phyloP scores from a whole-genome alignment of 2,113 vertebrate species.

The Tragelaphus scriptus region DNA sequence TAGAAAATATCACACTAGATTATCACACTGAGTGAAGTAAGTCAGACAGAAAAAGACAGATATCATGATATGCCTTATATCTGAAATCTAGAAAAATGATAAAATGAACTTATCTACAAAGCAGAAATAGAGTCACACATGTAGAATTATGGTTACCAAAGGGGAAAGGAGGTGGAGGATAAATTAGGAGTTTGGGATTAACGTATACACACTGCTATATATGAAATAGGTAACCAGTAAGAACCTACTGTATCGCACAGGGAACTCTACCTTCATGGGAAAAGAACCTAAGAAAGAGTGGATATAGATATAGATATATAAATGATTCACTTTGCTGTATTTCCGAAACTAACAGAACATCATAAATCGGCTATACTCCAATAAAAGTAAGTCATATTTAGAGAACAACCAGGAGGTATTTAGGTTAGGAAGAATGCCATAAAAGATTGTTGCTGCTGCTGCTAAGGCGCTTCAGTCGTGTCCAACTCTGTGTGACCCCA shows the following conservation, averaged over 20 bases:
- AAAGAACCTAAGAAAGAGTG: background rate
- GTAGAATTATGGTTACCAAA: background rate
- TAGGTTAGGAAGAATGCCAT: background rate
- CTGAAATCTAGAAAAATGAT: background rate
- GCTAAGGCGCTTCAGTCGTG: too few species aligned
- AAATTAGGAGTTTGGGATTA: background rate
- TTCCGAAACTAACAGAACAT: background rate
- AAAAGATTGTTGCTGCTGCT: background rate
- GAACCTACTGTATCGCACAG: background rate
- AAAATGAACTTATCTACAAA: background rate
- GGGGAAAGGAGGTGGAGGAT: background rate
- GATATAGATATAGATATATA: background rate
- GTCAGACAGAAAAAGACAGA: background rate
- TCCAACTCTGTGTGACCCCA: too few species aligned
- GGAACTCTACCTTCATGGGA: background rate
- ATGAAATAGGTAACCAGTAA: background rate
- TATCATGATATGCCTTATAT: background rate
- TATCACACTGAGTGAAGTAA: background rate
- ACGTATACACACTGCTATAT: background rate
- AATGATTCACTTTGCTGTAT: background rate
- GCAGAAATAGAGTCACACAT: background rate
- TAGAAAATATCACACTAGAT: too few species aligned
- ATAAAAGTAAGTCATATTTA: background rate
- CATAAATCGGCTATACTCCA: background rate
- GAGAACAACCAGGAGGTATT: background rate